phyloP scores from a whole-genome alignment of 2,888 invertebrate genomes.

The Aromia moschata region DNA sequence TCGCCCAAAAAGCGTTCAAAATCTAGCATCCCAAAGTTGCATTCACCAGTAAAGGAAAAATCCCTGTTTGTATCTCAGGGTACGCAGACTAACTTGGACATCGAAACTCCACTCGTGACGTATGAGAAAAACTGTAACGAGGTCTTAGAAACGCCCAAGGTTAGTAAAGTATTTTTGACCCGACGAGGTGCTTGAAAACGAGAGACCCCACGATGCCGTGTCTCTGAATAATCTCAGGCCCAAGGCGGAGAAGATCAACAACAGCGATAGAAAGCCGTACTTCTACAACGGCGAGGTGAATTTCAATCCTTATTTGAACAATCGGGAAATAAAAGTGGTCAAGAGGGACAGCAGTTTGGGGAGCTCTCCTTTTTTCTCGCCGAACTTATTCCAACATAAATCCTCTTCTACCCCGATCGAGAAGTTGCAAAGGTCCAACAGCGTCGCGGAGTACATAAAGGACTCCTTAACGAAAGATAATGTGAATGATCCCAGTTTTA shows the following conservation, averaged over 20 bases:
- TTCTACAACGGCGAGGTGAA: constrained; percentile 36
- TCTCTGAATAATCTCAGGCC: constrained; percentile 17
- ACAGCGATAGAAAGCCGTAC: not conserved
- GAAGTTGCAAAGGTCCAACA: constrained; percentile 22
- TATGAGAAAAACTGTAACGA: too few species aligned
- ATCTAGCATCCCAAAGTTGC: constrained; percentile 46
- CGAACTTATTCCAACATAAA: constrained; percentile 48
- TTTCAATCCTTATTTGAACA: constrained; percentile 45
- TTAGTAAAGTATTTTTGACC: constrained; percentile 22
- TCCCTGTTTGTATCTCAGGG: constrained; percentile 30
- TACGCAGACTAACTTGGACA: constrained; percentile 34
- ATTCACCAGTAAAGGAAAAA: constrained; percentile 46
- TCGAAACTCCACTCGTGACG: constrained; percentile 23
- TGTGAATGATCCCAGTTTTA: constrained; percentile 21
- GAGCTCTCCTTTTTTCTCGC: constrained; percentile 53
- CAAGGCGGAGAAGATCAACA: constrained; percentile 11
- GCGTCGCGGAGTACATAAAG: constrained; percentile 23
- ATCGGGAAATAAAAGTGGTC: constrained; percentile 31
- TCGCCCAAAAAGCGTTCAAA: constrained; percentile 31
- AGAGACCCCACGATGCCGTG: not conserved
- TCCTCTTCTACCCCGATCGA: constrained; percentile 53
- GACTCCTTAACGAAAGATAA: constrained; percentile 26
- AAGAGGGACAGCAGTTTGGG: constrained; percentile 43
- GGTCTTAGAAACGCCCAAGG: constrained; percentile 34
- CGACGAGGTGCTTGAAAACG: not conserved